A percentile compares a stretch with the other conserved stretches of the same genome.
These are phyloP conservation scores for Acestrorhynchus altus DNA, from an alignment of 2,797 vertebrate genomes.

Conservation along the genomic window DNA sequence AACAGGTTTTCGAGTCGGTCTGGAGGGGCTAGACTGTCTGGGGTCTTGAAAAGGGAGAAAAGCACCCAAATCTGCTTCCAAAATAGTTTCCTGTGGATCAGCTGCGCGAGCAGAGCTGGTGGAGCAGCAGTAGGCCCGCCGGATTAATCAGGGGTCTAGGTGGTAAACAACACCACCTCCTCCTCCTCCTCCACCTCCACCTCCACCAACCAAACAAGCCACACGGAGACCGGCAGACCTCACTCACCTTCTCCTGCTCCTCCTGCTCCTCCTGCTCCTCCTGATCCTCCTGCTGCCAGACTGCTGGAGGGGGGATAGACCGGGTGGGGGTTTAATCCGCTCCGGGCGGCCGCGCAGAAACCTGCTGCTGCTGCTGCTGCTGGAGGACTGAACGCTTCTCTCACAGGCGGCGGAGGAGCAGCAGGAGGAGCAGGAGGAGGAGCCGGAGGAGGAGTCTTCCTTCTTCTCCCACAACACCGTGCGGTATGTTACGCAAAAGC, in stretches of 20 bases:
- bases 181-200: too few relatives aligned
- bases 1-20: too few relatives aligned
- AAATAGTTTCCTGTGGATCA: too few relatives aligned
- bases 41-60: too few relatives aligned
- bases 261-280: too few relatives aligned
- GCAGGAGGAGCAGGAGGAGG: not conserved
- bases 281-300: too few relatives aligned
- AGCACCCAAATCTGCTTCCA: too few relatives aligned
- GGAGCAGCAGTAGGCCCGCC: not conserved
- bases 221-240: not conserved
- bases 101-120: too few relatives aligned
- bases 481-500: conserved; percentile 53
- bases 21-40: too few relatives aligned
- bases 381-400: not conserved
- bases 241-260: not conserved
- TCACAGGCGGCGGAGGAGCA: not conserved
- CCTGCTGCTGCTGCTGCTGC: not conserved
- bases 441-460: conserved; percentile 23
- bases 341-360: not conserved
- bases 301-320: too few relatives aligned
- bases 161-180: not conserved
- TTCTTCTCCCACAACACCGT: conserved; percentile 16
- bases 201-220: not conserved
- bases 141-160: not conserved
- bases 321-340: too few relatives aligned